Evolutionary conservation across 2,797 vertebrate genomes (phyloP), one percentile per base, ranked within the genome.

Genomic region (Eulemur albifrons): DNA sequence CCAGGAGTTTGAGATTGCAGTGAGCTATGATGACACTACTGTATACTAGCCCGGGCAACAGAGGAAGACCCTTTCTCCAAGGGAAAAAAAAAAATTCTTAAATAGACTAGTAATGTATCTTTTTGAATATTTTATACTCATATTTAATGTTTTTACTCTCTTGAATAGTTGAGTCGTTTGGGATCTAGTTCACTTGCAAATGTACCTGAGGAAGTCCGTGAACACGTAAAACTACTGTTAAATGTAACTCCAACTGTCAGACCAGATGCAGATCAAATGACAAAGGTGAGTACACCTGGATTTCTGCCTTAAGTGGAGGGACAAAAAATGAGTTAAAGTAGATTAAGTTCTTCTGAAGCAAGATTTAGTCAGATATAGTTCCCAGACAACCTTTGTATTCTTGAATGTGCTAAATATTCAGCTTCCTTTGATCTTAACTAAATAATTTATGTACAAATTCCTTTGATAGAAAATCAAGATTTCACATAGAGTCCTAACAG

Each of bases 261-360:
- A 93, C 99, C 99, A 25, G 99, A 99, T 1, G 99, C 99, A 20
- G 99, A 99, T 98, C 99, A 99, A 98, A 99, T 99, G 98, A 99
- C 99, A 88, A 99, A 99, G 99, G 99, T 99, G 96, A 98, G 98
- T 95, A 67, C 57, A 2, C 79, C 67, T 70, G 89, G 91, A 91
- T 70, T 87, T 72, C 18, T 45, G 57, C 52, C 40, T 52, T 50
- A 63, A 12, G 17, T 76, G 14, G 35, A 50, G 27, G 57, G 48
- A 63, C 59, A 17, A 77, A 90, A 80, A 84, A 38, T 32, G 40
- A 84, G 5, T 65, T 72, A 63, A 81, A 92, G 45, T 59, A 77
- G 43, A 57, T 63, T 65, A 81, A 73, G 12, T 65, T 69, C n/a
- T 84, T 92, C 59, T 54, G 67, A 92, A 84, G 50, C 32, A 88